phyloP scores from a whole-genome alignment of 2,797 vertebrate species.

The Labeo calbasu region DNA sequence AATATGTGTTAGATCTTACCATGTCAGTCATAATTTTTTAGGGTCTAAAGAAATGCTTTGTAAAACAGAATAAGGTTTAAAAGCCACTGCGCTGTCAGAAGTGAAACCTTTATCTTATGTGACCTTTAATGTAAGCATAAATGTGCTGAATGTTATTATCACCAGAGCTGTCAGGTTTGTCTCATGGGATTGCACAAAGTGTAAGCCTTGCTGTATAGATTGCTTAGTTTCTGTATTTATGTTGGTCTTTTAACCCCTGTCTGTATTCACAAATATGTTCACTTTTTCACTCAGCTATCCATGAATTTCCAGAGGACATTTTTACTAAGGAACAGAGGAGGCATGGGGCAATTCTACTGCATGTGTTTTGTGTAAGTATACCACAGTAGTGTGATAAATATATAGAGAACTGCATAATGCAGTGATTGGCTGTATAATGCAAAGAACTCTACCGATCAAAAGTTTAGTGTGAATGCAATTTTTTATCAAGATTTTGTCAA shows the following conservation, averaged over 20 bases:
- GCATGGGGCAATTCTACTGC: constrained; percentile 79
- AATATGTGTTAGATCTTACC: not conserved
- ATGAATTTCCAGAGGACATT: constrained; percentile 81
- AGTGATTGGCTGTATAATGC: not conserved
- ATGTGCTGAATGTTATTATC: not conserved
- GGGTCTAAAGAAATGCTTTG: not conserved
- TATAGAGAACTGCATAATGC: not conserved
- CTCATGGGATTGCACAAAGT: not conserved
- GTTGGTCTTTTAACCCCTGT: not conserved
- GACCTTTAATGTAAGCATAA: not conserved
- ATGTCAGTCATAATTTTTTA: not conserved
- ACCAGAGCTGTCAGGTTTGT: not conserved
- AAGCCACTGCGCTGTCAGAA: not conserved
- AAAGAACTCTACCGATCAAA: not conserved
- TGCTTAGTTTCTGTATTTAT: not conserved
- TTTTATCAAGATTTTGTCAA: no score
- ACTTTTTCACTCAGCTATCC: constrained; percentile 67
- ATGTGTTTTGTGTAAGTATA: constrained; percentile 80
- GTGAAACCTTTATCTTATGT: not conserved
- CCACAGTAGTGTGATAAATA: not conserved
- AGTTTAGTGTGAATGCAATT: not conserved
- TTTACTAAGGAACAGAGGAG: constrained; percentile 77
- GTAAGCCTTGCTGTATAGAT: constrained; percentile 1
- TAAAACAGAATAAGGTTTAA: not conserved
- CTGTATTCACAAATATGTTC: not conserved